Conservation (phyloP, 2,888 invertebrate genomes). For the Nudaria mundana region DNA sequence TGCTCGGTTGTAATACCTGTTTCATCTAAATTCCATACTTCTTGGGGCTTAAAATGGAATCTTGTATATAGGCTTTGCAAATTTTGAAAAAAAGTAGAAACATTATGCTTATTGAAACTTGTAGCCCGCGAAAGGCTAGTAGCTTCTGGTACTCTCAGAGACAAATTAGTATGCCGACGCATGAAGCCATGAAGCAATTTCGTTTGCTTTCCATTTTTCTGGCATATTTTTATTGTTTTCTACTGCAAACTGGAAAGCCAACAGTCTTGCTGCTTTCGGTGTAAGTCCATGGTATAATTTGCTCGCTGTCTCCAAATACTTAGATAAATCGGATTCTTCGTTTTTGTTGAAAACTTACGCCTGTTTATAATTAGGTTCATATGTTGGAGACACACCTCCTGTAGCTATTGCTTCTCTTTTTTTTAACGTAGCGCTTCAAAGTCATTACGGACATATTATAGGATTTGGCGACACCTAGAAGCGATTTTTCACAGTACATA, state of each 20-base stretch:
- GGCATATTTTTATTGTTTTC: too few species aligned
- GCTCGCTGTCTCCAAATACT: not conserved
- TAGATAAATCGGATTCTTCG: not conserved
- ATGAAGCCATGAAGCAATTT: too few species aligned
- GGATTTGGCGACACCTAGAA: not conserved
- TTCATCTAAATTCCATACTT: not conserved
- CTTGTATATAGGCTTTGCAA: not conserved
- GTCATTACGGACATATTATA: not conserved
- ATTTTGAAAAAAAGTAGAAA: not conserved
- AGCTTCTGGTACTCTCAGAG: too few species aligned
- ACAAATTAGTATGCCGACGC: too few species aligned
- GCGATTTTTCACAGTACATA: not conserved
- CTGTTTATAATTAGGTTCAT: not conserved
- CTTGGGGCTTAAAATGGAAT: not conserved
- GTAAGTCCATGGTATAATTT: not conserved
- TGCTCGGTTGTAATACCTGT: not conserved
- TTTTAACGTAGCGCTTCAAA: not conserved
- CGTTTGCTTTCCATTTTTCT: too few species aligned
- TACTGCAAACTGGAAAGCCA: not conserved
- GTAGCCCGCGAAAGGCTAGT: constrained; percentile 8
- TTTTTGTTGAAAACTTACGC: not conserved
- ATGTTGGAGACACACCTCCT: not conserved
- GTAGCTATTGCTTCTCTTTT: not conserved
- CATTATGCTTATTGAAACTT: not conserved
- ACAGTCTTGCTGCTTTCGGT: not conserved